Conservation (phyloP, 2,888 invertebrate genomes). For the Strigamia transsilvanica region DNA sequence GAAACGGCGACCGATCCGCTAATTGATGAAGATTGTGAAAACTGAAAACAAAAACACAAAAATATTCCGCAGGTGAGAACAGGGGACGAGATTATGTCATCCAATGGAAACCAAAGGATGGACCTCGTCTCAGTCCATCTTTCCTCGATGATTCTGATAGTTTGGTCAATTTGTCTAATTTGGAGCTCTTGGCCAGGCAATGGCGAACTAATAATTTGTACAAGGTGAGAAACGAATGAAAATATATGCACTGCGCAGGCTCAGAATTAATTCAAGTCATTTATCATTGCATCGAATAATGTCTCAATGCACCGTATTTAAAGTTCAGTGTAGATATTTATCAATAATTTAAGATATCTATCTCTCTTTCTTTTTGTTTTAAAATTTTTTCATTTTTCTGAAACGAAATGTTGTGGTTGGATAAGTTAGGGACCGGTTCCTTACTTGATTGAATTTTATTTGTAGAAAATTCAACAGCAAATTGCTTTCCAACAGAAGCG, state of each 20-base stretch:
- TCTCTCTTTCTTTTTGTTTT: background rate
- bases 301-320: background rate
- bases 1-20: background rate
- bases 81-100: background rate
- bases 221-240: constrained; percentile 66
- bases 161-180: constrained; percentile 67
- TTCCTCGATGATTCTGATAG: constrained; percentile 62
- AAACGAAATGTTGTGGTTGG: background rate
- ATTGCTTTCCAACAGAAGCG: background rate
- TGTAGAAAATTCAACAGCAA: constrained; percentile 8
- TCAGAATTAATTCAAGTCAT: background rate
- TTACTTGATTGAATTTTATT: background rate
- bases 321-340: background rate
- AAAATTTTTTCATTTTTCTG: background rate
- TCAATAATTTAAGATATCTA: background rate
- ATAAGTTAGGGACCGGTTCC: background rate
- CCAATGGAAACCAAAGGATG: constrained; percentile 22
- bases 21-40: background rate
- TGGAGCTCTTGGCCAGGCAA: constrained; percentile 68
- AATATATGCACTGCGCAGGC: background rate
- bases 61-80: background rate
- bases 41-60: background rate
- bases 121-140: constrained; percentile 17
- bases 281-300: background rate
- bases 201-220: constrained; percentile 67